Evolutionary conservation across 2,113 vertebrate species (phyloP), one percentile per base, ranked within the genome.

Genomic region (Stigmatopora argus): DNA sequence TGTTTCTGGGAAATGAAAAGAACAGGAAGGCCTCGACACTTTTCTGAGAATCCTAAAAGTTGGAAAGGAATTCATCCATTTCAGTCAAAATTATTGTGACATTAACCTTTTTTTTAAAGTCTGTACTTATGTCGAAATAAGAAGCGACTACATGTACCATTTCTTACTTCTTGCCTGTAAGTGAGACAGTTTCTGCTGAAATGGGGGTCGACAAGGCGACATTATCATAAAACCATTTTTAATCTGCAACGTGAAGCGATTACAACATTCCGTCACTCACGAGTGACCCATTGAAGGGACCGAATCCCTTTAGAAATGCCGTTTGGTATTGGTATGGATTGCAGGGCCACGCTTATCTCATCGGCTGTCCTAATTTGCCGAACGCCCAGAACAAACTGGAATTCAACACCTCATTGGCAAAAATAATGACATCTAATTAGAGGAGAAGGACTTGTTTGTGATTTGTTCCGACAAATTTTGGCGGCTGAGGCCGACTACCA

Each of bases 41-140:
- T 52, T 57, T 57, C 21, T 34, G 10, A 15, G 5, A 57, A 26
- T 34, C 15, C 5, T 57, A 14, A 57, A 19, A 9, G n/a, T 21
- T 52, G n/a, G 8, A 49, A 53, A 59, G 38, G 51, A 65, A 62
- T 15, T 34, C 45, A 15, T 71, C 53, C 55, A 18, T 35, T 52
- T 51, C 46, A 56, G 14, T 23, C 65, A 64, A 47, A 35, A 41
- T 1, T 8, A 41, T 41, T 41, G 38, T 38, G 66, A 70, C 58
- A 41, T 21, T 58, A 59, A 65, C 12, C 53, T 31, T 56, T 14
- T 4, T 41, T 41, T 31, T 31, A 31, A 2, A 41, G 9, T 41
- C 6, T 8, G 38, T 41, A 41, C 38, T 41, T 8, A 3, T 41
- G 38, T 10, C 38, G 7, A 41, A 41, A 41, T 8, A 41, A 41